Evolutionary conservation across 2,797 vertebrate species (phyloP), one percentile per base, ranked within the genome.

Genomic region (Danio aesculapii): DNA sequence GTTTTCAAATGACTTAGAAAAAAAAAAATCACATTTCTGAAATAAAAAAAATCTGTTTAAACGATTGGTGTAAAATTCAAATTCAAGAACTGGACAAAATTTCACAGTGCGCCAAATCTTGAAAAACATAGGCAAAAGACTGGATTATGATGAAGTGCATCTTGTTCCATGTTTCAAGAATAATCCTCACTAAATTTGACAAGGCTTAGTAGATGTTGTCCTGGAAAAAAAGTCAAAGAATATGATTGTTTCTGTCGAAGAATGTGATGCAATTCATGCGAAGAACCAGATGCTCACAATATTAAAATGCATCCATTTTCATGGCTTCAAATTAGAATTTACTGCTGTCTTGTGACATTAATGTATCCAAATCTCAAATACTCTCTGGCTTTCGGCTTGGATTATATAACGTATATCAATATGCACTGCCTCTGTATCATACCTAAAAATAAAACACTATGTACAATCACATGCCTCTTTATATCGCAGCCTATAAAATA

Each of bases 401-500:
- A 67, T 81, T 74, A 74, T 50, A 58, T 67, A 81, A 75, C 53
- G 0, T 49, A 58, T 58, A 81, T 73, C 70, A 66, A 81, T 47
- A 74, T 43, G 53, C 52, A 58, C 41, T 14, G 19, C 44, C 30
- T 57, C 19, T 79, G 68, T 79, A 63, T 53, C 67, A 46, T 10
- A 61, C 49, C 68, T 12, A 73, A 74, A 77, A 73, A 74, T 81
- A 81, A 81, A 67, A 58, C 62, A 74, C 44, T 55, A 49, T 21
- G 44, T 52, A 67, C 11, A 74, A 59, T 81, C 44, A 43, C 52
- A 74, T 64, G 50, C 41, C 58, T 64, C 59, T 62, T 53, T 30
- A 17, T 75, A 64, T 64, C 16, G 4, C 50, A 57, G 16, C 50
- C 79, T 59, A 81, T 81, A 59, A 81, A 81, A 81, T 57, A 81